Evolutionary conservation across 2,797 vertebrate genomes (phyloP).

Genomic region (Cryptoblepharus egeriae): DNA sequence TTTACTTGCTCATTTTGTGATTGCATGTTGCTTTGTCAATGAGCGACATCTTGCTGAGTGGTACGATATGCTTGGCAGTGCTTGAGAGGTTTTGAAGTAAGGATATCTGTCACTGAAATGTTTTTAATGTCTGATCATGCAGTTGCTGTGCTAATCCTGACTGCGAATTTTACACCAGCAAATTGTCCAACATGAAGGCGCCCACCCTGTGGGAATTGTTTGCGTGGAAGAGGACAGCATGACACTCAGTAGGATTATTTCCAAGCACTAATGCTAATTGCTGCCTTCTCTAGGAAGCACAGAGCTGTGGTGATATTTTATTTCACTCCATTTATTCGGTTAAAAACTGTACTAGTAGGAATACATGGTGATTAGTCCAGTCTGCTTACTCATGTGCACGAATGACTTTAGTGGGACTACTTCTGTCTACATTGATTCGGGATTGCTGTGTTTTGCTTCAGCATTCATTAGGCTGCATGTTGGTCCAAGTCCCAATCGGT

Average conservation of each 20-base stretch:
- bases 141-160: constrained; percentile 6
- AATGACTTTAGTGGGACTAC: background rate
- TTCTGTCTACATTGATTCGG: background rate
- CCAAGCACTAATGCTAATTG: constrained; percentile 2
- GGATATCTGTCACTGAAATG: background rate
- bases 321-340: constrained; percentile 1
- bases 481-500: background rate
- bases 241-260: constrained; percentile 12
- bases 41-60: constrained; percentile 26
- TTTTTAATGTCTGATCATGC: constrained; percentile 7
- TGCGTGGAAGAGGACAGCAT: constrained; percentile 6
- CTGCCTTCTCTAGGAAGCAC: background rate
- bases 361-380: background rate
- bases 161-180: constrained; percentile 15
- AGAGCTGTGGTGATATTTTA: background rate
- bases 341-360: background rate
- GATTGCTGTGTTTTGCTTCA: background rate
- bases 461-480: background rate
- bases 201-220: background rate
- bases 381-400: background rate
- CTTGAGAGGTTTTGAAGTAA: constrained; percentile 14
- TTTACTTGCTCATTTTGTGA: background rate
- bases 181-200: constrained; percentile 4
- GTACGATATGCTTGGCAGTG: background rate
- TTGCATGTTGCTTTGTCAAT: background rate